Evolutionary conservation across 2,888 invertebrate species (phyloP).

Genomic region (Drosophila affinis): DNA sequence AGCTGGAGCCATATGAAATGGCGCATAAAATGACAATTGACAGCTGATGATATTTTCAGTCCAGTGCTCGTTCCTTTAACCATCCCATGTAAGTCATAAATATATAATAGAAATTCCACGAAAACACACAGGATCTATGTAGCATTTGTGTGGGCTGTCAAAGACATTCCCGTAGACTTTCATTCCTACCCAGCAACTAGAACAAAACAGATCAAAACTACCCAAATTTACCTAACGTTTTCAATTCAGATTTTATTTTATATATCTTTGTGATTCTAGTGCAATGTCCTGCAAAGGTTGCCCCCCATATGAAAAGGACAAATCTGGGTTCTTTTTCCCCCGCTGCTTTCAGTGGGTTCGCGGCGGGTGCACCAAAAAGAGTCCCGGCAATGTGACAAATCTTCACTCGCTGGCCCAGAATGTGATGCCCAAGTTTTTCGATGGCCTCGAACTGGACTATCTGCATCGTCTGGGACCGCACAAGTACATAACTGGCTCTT

Average conservation of each 20-base stretch:
- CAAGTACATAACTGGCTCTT: slow-evolving; percentile 76
- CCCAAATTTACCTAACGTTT: slow-evolving; percentile 1
- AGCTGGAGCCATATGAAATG: slow-evolving; percentile 52
- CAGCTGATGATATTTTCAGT: slow-evolving; percentile 66
- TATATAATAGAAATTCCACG: slow-evolving; percentile 11
- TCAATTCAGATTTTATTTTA: not conserved
- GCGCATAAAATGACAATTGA: slow-evolving; percentile 76
- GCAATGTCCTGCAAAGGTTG: slow-evolving; percentile 63
- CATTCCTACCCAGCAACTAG: not conserved
- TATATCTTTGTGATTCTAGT: not conserved
- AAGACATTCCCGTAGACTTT: slow-evolving; percentile 11
- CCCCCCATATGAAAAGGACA: slow-evolving; percentile 48
- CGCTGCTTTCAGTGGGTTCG: slow-evolving; percentile 72
- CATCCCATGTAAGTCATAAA: slow-evolving; percentile 20
- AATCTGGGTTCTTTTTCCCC: slow-evolving; percentile 49
- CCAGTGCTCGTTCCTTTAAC: slow-evolving; percentile 33
- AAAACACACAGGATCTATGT: slow-evolving; percentile 47
- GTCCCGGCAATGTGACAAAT: slow-evolving; percentile 82
- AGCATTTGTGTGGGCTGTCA: slow-evolving; percentile 53
- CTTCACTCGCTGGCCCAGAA: slow-evolving; percentile 81
- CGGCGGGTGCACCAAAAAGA: slow-evolving; percentile 70
- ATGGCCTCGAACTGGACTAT: slow-evolving; percentile 81
- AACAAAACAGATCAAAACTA: slow-evolving; percentile 15
- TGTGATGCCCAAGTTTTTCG: slow-evolving; percentile 82
- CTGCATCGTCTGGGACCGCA: slow-evolving; percentile 79